Percentiles rank a stretch among this genome's conserved stretches.
phyloP scores from a whole-genome alignment of 30 jellyfish, hydroid and myxozoan genomes.

The Sanderia malayensis region DNA sequence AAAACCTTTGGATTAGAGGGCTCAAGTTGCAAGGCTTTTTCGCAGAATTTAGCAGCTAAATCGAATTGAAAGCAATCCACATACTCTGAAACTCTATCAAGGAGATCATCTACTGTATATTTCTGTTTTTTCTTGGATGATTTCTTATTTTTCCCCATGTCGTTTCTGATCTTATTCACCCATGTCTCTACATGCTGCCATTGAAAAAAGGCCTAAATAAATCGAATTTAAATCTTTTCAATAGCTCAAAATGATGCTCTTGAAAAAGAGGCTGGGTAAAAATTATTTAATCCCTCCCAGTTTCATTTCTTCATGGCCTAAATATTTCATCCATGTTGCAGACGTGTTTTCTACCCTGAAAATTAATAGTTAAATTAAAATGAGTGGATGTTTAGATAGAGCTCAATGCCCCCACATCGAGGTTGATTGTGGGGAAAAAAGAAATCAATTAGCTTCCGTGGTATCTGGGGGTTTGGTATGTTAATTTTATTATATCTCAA shows the following conservation, averaged over 20 bases:
- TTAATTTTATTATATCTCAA: no score
- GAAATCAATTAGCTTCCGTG: constrained; percentile 88
- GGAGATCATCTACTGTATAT: constrained; percentile 77
- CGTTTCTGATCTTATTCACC: neutral
- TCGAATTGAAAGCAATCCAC: constrained; percentile 86
- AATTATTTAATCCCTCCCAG: no score
- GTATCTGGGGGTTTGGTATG: constrained; percentile 88
- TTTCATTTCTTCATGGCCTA: no score
- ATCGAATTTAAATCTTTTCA: no score
- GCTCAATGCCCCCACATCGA: constrained; percentile 85
- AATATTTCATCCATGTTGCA: no score
- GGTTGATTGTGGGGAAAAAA: constrained; percentile 84
- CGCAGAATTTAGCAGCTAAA: constrained; percentile 84
- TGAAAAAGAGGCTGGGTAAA: no score
- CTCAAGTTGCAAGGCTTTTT: constrained; percentile 74
- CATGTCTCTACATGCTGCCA: no score
- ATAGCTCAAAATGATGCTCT: no score
- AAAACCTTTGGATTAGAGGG: constrained; percentile 58
- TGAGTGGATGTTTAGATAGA: constrained; percentile 98
- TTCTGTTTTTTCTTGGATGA: constrained; percentile 1
- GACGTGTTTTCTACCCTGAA: no score
- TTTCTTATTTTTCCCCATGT: constrained; percentile 31
- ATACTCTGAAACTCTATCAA: constrained; percentile 60
- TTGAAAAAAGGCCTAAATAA: no score
- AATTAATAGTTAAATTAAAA: no score